Percentiles rank a stretch among this genome's conserved stretches.
These are phyloP conservation scores for Ganaspis sp. DNA, from an alignment of 1,140 invertebrate genomes.

Conservation along the genomic window DNA sequence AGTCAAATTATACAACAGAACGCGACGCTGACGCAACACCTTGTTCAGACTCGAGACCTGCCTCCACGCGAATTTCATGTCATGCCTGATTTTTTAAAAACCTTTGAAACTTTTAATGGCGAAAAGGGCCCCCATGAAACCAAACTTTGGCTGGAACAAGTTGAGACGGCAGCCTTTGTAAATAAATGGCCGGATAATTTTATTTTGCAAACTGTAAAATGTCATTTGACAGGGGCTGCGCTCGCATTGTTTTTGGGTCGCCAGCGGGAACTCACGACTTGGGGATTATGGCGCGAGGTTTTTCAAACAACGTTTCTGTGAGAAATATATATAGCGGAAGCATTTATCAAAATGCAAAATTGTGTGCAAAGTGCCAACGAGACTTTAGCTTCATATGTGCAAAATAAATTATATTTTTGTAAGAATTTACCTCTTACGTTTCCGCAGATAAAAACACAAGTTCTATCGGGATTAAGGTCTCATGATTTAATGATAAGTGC, in stretches of 20 bases:
- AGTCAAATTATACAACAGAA: slow-evolving; percentile 1
- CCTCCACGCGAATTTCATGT: slow-evolving; percentile 32
- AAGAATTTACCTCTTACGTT: slow-evolving; percentile 35
- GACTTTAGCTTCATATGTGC: slow-evolving; percentile 45
- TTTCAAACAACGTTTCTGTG: slow-evolving; percentile 46
- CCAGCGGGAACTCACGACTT: not conserved
- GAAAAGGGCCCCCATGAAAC: slow-evolving; percentile 22
- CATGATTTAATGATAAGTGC: slow-evolving; percentile 33
- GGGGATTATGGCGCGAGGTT: slow-evolving; percentile 33
- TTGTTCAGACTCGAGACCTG: not conserved
- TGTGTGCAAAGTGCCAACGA: slow-evolving; percentile 44
- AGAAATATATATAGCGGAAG: slow-evolving; percentile 27
- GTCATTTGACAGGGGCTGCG: slow-evolving; percentile 26
- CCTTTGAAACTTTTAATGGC: slow-evolving; percentile 18
- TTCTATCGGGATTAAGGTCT: slow-evolving; percentile 35
- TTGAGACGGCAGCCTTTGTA: slow-evolving; percentile 6
- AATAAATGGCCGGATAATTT: slow-evolving; percentile 29
- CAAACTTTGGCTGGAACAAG: slow-evolving; percentile 26
- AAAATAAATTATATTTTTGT: slow-evolving; percentile 51
- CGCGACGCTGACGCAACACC: not conserved
- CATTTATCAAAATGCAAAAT: slow-evolving; percentile 49
- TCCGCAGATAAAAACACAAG: slow-evolving; percentile 45
- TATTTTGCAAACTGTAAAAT: not conserved
- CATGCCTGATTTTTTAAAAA: slow-evolving; percentile 33
- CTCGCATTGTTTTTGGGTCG: slow-evolving; percentile 14